Evolutionary conservation across 2,113 vertebrate species (phyloP).

Genomic region (Oryzias woworae): DNA sequence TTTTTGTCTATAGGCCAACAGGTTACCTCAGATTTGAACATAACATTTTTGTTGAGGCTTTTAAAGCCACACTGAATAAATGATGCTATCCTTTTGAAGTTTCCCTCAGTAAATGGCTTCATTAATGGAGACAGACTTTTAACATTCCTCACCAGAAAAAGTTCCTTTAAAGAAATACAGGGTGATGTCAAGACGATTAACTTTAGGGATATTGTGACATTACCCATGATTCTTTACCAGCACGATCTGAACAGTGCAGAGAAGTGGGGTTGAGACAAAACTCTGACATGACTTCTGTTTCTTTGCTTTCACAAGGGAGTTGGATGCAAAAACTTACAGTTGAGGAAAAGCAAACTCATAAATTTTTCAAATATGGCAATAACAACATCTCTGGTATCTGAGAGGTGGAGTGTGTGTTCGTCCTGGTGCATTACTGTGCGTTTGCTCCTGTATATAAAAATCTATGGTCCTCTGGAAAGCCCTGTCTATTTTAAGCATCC

Average conservation of each 20-base stretch:
- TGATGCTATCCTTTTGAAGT: conserved; percentile 59
- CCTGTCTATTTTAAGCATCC: conserved; percentile 60
- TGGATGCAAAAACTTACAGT: conserved; percentile 20
- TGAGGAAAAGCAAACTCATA: conserved; percentile 48
- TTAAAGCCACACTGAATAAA: conserved; percentile 69
- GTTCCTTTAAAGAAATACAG: conserved; percentile 49
- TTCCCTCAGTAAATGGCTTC: conserved; percentile 39
- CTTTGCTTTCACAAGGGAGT: conserved; percentile 29
- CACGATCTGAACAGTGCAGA: conserved; percentile 24
- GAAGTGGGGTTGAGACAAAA: conserved; percentile 36
- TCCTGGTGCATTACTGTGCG: conserved; percentile 18
- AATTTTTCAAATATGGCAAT: conserved; percentile 68
- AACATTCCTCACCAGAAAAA: conserved; percentile 57
- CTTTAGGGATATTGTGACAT: conserved; percentile 34
- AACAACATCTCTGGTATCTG: conserved; percentile 29
- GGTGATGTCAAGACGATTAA: conserved; percentile 32
- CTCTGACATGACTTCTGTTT: conserved; percentile 34
- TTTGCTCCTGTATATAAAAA: conserved; percentile 24
- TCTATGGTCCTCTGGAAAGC: conserved; percentile 55
- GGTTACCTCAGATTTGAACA: conserved; percentile 53
- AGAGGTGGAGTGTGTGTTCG: conserved; percentile 30
- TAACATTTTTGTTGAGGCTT: conserved; percentile 60
- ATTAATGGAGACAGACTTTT: conserved; percentile 55
- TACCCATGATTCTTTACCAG: conserved; percentile 49
- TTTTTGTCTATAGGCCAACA: conserved; percentile 18